Conservation (phyloP, 1,140 invertebrate species). For the Drosophila ananassae region DNA sequence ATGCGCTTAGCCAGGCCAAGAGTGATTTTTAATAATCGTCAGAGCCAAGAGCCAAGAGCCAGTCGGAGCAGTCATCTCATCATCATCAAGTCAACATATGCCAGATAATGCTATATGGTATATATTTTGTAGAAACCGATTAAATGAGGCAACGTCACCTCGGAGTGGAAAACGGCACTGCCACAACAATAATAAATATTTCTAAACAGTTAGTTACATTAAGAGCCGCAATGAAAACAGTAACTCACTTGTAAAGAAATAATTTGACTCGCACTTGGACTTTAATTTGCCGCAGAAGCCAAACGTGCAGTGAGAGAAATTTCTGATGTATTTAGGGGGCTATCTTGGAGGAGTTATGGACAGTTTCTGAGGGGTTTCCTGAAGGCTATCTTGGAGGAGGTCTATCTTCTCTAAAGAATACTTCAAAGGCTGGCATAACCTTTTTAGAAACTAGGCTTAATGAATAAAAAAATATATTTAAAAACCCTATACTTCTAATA, state of each 20-base stretch:
- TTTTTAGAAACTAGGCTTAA: too few relatives aligned
- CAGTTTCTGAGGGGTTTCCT: too few relatives aligned
- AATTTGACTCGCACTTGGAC: slow-evolving; percentile 81
- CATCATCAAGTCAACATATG: slow-evolving; percentile 45
- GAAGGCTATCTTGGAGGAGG: too few relatives aligned
- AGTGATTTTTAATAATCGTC: slow-evolving; percentile 76
- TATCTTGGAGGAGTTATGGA: too few relatives aligned
- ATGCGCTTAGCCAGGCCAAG: slow-evolving; percentile 72
- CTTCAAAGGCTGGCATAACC: too few relatives aligned
- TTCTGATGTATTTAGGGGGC: neutral
- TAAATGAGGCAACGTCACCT: slow-evolving; percentile 72
- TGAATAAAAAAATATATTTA: too few relatives aligned
- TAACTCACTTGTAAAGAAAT: slow-evolving; percentile 82
- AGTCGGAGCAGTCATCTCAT: slow-evolving; percentile 24
- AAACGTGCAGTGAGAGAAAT: slow-evolving; percentile 25
- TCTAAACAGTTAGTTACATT: slow-evolving; percentile 82
- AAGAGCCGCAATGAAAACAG: slow-evolving; percentile 81
- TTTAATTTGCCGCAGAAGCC: slow-evolving; percentile 70
- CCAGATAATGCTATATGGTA: neutral
- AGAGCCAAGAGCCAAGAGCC: slow-evolving; percentile 3
- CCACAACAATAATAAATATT: slow-evolving; percentile 69
- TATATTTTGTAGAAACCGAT: slow-evolving; percentile 33
- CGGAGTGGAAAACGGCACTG: slow-evolving; percentile 18
- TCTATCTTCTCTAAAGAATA: too few relatives aligned
- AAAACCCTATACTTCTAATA: too few relatives aligned